Base-by-base conservation (phyloP, 2,888 invertebrate genomes). In the Campopleginae sp. region DNA sequence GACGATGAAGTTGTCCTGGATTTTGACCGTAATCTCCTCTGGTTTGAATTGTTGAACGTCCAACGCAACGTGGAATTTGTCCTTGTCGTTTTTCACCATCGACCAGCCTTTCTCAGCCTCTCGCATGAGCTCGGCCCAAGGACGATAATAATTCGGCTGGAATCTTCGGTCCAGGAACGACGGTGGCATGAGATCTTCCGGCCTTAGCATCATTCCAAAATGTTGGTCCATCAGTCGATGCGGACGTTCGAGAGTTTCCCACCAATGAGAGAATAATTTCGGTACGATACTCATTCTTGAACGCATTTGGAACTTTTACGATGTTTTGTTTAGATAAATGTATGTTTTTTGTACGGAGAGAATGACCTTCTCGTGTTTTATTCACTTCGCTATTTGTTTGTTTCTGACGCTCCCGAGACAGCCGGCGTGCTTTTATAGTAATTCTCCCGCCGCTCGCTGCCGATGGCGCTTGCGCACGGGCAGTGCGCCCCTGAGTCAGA, bases 31-130 rank as follows among this genome's bases (percentile, higher is more conserved):
- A 86, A 97, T 96, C 94, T 97, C 97, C 79, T 96, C 96, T 0
- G 97, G 97, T 1, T 96, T 91, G 93, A 97, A 97, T 89, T 97
- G 97, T 90, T 96, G 96, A 14, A 97, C 96, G 90, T 97, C 97
- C 74, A 97, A 93, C 88, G 96, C 96, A 2, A 97, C 96, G 95
- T 96, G 94, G 71, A 95, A 95, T 76, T 90, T 89, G 81, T 97
- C 97, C 91, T 96, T 96, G 87, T 97, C 97, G 84, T 96, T 94
- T 88, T 96, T 96, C 76, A 81, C 58, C 70, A 79, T 66, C 8
- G 81, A 83, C 65, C 63, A 84, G 1, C 85, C 80, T 27, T 82
- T 85, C 12, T 89, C 87, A 7, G 96, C 86, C 96, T 95, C 72
- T 0, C 88, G 82, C 70, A 89, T 71, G 38, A 88, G 81, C 10